Percentiles rank a stretch among this genome's conserved stretches.
Evolutionary conservation across 1,140 invertebrate species (phyloP).

Genomic region (Asbolus verrucosus): DNA sequence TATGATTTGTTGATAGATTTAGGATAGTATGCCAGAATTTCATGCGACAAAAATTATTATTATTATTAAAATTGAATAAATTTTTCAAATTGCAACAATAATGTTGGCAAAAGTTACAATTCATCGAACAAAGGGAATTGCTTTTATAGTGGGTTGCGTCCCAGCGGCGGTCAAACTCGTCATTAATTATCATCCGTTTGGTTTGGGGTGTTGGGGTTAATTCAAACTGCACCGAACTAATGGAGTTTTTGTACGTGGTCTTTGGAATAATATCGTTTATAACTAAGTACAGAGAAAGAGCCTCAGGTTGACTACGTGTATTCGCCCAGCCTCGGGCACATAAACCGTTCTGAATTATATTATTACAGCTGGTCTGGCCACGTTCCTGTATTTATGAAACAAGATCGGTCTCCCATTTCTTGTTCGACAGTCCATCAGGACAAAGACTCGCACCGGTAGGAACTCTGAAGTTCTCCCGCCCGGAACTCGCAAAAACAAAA

Average conservation of each 20-base stretch:
- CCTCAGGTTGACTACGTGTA: constrained; percentile 43
- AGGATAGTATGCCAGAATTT: no score
- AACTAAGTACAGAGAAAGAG: constrained; percentile 21
- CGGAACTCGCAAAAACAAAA: background rate
- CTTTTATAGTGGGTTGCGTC: no score
- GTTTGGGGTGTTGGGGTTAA: constrained; percentile 19
- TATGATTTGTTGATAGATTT: no score
- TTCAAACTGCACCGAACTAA: constrained; percentile 31
- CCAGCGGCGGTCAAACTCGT: no score
- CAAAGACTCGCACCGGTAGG: no score
- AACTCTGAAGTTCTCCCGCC: no score
- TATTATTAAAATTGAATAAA: no score
- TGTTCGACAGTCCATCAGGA: background rate
- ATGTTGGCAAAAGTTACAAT: no score
- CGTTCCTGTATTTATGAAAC: constrained; percentile 42
- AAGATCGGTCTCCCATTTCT: constrained; percentile 27
- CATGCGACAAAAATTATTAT: no score
- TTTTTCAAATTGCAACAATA: no score
- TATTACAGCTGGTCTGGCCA: constrained; percentile 44
- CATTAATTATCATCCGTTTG: constrained; percentile 1
- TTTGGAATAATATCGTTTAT: constrained; percentile 27
- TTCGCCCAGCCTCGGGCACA: constrained; percentile 26
- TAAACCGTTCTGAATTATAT: constrained; percentile 41
- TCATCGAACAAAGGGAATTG: no score
- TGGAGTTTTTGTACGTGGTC: constrained; percentile 40